phyloP scores from a whole-genome alignment of 2,113 vertebrate genomes.

The Oncorhynchus mykiss region DNA sequence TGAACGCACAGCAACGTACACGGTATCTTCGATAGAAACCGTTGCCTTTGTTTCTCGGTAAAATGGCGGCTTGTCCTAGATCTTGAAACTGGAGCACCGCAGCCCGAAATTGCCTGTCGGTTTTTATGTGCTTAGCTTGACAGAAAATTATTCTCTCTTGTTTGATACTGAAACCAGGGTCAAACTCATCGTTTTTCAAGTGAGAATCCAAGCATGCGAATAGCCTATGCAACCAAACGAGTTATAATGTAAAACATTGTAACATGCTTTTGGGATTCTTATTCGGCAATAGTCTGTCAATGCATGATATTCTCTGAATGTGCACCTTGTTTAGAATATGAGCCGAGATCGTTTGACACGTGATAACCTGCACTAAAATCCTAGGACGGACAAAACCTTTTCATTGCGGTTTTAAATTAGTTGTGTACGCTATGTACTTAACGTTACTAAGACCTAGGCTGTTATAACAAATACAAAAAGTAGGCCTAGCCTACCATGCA shows the following conservation, averaged over 20 bases:
- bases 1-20: slow-evolving; percentile 27
- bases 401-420: too few species aligned
- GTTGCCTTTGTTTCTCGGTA: slow-evolving; percentile 70
- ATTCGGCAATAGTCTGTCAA: too few species aligned
- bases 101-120: slow-evolving; percentile 35
- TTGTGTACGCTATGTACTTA: too few species aligned
- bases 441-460: too few species aligned
- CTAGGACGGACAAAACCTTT: too few species aligned
- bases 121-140: slow-evolving; percentile 30
- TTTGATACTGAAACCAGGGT: background rate
- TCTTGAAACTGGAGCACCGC: slow-evolving; percentile 70
- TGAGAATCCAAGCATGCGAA: background rate
- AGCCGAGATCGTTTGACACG: background rate
- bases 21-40: slow-evolving; percentile 23
- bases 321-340: background rate
- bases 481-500: too few species aligned
- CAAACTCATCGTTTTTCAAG: background rate
- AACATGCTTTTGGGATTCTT: too few species aligned
- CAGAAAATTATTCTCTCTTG: background rate
- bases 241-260: too few species aligned
- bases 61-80: slow-evolving; percentile 82
- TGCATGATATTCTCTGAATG: background rate
- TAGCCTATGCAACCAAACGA: too few species aligned
- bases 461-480: too few species aligned
- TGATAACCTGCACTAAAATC: background rate